Conservation (phyloP, 2,888 invertebrate species). For the Pilophorus perplexus region DNA sequence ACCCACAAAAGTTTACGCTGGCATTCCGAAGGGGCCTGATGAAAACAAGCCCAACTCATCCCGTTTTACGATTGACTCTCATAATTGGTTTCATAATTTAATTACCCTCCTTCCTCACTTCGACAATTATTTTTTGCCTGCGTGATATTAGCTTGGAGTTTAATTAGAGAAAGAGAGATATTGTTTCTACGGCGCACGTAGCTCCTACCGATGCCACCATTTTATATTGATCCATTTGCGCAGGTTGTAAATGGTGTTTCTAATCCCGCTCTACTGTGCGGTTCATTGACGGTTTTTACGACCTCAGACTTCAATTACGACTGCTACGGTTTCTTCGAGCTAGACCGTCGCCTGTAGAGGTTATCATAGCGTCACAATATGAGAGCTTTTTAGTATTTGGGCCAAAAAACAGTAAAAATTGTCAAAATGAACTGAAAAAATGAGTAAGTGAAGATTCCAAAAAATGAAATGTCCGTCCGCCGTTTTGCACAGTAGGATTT, state of each 20-base stretch:
- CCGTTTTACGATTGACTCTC: slow-evolving; percentile 6
- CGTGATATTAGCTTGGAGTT: slow-evolving; percentile 1
- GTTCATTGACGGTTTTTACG: slow-evolving; percentile 5
- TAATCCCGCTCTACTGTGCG: slow-evolving; percentile 1
- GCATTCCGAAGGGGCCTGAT: too few relatives aligned
- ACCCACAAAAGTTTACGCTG: too few relatives aligned
- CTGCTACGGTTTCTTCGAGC: too few relatives aligned
- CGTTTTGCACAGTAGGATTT: too few relatives aligned
- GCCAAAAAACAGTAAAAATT: too few relatives aligned
- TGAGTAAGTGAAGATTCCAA: too few relatives aligned
- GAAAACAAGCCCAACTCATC: slow-evolving; percentile 13
- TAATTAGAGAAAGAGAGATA: slow-evolving; percentile 12
- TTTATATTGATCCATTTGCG: slow-evolving; percentile 7
- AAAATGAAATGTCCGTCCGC: too few relatives aligned
- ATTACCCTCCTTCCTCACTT: slow-evolving; percentile 8
- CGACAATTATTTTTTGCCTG: not conserved
- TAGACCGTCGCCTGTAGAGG: too few relatives aligned
- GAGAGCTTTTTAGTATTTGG: too few relatives aligned
- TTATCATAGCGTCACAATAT: too few relatives aligned
- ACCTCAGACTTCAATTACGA: slow-evolving; percentile 8
- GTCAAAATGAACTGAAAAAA: too few relatives aligned
- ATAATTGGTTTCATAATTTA: slow-evolving; percentile 17
- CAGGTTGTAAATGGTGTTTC: not conserved
- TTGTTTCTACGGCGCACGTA: not conserved
- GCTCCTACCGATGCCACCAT: slow-evolving; percentile 8